Base-by-base conservation (phyloP, 2,888 invertebrate species). In the Limnephilus marmoratus region DNA sequence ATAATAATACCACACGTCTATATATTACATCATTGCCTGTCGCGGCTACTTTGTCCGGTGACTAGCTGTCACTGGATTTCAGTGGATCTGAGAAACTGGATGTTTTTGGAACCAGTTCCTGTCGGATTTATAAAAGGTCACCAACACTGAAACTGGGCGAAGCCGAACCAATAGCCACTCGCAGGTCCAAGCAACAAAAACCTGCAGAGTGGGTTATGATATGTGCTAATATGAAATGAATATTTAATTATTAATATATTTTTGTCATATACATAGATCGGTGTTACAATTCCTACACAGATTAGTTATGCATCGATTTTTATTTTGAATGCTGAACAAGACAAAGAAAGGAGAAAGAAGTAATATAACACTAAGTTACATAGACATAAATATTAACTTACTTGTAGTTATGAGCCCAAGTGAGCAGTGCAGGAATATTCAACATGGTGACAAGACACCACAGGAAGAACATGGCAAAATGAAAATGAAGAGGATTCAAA, bases 401-500 rank as follows among this genome's bases (percentile, higher is more conserved):
- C 98, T 97, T 97, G 94, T 97, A 98, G 95, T 97, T 98, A 94
- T 97, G 97, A 0, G 98, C 97, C 98, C 98, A 98, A 9, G 98
- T 97, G 83, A 98, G 95, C 29, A 97, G 96, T 83, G 97, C 97
- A 0, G 98, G 98, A 18, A 97, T 94, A 95, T 98, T 98, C 81
- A 98, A 95, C n/a, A 97, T 93, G 0, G 98, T 96, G 53, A 97
- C 96, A 29, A 97, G 94, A 90, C 97, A 94, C 96, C 98, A 97
- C 94, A 98, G 94, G 90, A 97, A 95, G 94, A 98, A 97, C 94
- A 98, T 94, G 92, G 97, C 97, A 94, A 98, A 96, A 94, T 98
- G 98, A 94, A 98, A 98, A 94, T 98, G 97, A 94, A 98, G 96
- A 94, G 96, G 96, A 93, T 95, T 96, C 31, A 96, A 94, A 88